Percentiles rank a stretch among this genome's conserved stretches.
Evolutionary conservation across 2,797 vertebrate species (phyloP).

Genomic region (Pseudochirops corinnae): DNA sequence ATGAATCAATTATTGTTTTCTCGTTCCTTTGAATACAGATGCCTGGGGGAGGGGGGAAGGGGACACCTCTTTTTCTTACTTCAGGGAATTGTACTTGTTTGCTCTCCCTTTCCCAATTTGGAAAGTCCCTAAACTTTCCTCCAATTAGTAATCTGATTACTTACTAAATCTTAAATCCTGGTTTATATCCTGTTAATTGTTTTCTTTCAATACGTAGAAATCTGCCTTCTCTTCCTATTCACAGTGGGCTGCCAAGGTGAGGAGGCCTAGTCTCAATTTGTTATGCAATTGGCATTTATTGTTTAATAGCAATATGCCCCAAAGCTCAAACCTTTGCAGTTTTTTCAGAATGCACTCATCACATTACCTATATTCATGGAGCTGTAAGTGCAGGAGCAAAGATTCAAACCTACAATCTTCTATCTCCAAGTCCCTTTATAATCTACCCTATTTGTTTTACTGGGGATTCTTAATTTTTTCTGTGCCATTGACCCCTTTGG

Average conservation of each 20-base stretch:
- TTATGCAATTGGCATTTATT: not conserved
- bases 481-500: not conserved
- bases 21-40: not conserved
- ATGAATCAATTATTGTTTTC: not conserved
- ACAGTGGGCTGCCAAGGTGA: not conserved
- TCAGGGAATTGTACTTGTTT: not conserved
- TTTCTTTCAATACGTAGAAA: not conserved
- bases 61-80: not conserved
- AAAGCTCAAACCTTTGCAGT: not conserved
- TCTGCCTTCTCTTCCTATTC: not conserved
- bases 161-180: not conserved
- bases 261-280: not conserved
- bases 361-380: not conserved
- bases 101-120: not conserved
- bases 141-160: not conserved
- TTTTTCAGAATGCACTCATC: not conserved
- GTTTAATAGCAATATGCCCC: not conserved
- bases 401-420: not conserved
- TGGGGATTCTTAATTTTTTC: not conserved
- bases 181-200: not conserved
- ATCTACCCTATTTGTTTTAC: not conserved
- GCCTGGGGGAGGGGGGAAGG: accelerated
- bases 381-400: not conserved
- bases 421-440: not conserved
- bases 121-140: not conserved